These are phyloP conservation scores for Speoplatyrhinus poulsoni DNA, from an alignment of 2,113 vertebrate genomes.

Conservation along the genomic window DNA sequence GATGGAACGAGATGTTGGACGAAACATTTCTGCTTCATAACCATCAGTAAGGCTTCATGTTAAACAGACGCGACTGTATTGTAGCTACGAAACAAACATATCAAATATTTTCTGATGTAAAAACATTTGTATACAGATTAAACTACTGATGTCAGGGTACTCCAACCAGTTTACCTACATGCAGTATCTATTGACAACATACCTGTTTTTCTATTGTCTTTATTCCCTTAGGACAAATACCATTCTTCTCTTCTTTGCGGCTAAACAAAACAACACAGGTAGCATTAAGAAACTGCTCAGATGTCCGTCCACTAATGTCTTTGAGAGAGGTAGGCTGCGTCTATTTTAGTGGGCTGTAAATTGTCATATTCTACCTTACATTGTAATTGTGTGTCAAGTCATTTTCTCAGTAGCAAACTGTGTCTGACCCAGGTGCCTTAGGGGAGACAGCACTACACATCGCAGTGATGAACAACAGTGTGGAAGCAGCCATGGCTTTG, in stretches of 20 bases:
- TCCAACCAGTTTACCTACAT: neutral
- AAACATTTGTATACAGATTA: neutral
- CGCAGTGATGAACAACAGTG: constrained; percentile 76
- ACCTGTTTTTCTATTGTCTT: neutral
- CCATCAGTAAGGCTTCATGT: constrained; percentile 61
- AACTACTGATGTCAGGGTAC: neutral
- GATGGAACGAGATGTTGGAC: constrained; percentile 79
- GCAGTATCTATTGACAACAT: neutral
- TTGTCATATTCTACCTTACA: neutral
- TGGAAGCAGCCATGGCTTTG: constrained; percentile 83
- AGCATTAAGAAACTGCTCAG: constrained; percentile 84
- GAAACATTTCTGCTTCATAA: constrained; percentile 74
- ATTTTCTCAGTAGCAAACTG: too few species aligned
- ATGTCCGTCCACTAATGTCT: constrained; percentile 58
- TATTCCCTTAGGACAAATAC: neutral
- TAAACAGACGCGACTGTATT: neutral
- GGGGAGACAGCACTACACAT: too few species aligned
- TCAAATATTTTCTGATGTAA: neutral
- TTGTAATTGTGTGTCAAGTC: neutral
- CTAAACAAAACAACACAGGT: constrained; percentile 82
- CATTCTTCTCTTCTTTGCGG: constrained; percentile 83
- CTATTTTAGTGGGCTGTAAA: constrained; percentile 32
- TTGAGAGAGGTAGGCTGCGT: too few species aligned
- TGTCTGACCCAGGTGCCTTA: too few species aligned
- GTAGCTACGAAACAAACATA: too few species aligned